Percentiles rank a stretch among this genome's conserved stretches.
Evolutionary conservation across 1,140 invertebrate genomes (phyloP).

Genomic region (Drosophila mayri): DNA sequence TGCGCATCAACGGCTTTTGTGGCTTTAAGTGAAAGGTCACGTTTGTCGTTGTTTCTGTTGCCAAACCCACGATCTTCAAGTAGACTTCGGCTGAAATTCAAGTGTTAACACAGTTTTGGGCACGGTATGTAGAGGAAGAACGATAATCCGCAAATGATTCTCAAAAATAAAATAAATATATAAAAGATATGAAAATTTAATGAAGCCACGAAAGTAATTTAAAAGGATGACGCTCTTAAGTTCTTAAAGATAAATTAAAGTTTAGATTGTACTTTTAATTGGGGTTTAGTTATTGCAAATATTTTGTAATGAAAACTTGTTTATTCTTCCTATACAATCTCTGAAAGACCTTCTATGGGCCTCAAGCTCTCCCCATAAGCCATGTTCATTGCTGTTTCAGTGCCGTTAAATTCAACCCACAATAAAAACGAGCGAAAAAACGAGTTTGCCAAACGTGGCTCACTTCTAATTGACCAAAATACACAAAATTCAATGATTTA

Average conservation of each 20-base stretch:
- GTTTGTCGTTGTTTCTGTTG: constrained; percentile 31
- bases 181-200: constrained; percentile 10
- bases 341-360: constrained; percentile 20
- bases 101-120: constrained; percentile 22
- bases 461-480: constrained; percentile 72
- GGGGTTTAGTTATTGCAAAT: neutral
- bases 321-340: neutral
- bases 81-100: constrained; percentile 30
- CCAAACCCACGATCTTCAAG: constrained; percentile 34
- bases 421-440: constrained; percentile 48
- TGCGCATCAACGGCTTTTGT: constrained; percentile 54
- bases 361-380: constrained; percentile 18
- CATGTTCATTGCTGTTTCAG: constrained; percentile 60
- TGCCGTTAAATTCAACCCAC: constrained; percentile 48
- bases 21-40: constrained; percentile 59
- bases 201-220: constrained; percentile 31
- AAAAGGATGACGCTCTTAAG: constrained; percentile 3
- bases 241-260: neutral
- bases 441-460: constrained; percentile 76
- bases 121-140: constrained; percentile 4
- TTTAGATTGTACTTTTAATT: neutral
- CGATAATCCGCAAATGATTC: constrained; percentile 32
- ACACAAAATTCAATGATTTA: constrained; percentile 65
- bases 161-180: constrained; percentile 18
- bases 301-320: neutral